These are phyloP conservation scores for Galaxias olidus DNA, from an alignment of 2,797 vertebrate species.

Conservation along the genomic window DNA sequence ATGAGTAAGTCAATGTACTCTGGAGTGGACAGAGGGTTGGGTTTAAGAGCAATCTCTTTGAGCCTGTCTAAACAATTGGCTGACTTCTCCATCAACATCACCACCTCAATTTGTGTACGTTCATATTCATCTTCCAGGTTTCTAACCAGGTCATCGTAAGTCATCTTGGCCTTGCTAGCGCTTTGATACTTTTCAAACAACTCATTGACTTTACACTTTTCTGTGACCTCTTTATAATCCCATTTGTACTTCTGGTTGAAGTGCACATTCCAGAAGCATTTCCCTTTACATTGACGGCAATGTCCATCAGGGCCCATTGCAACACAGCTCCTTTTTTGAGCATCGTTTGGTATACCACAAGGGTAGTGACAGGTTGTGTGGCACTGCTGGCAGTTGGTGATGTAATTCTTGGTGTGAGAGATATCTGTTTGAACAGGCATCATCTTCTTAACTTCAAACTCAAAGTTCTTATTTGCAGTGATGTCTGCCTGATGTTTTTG, in stretches of 20 bases:
- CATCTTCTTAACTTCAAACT: background rate
- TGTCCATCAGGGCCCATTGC: constrained; percentile 19
- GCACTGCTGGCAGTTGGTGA: constrained; percentile 45
- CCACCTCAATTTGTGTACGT: background rate
- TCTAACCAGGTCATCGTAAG: background rate
- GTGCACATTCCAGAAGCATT: constrained; percentile 34
- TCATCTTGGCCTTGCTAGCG: constrained; percentile 7
- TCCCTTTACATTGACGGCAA: constrained; percentile 24
- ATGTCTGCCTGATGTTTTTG: constrained; percentile 25
- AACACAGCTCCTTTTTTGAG: fast-evolving
- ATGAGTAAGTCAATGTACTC: constrained; percentile 44
- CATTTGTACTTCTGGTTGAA: constrained; percentile 35
- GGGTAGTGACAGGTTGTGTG: constrained; percentile 39
- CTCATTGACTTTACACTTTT: constrained; percentile 17
- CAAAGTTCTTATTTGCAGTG: constrained; percentile 34
- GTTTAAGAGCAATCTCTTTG: constrained; percentile 41
- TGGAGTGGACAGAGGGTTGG: constrained; percentile 40
- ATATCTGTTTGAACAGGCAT: background rate
- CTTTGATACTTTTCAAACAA: constrained; percentile 42
- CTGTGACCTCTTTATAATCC: background rate
- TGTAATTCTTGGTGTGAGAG: background rate
- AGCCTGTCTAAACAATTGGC: constrained; percentile 29
- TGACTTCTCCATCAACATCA: background rate
- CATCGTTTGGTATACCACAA: background rate
- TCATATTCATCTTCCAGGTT: background rate